A percentile compares a stretch with the other conserved stretches of the same genome.
Conservation (phyloP, 2,888 invertebrate species). For the Laothoe populi region DNA sequence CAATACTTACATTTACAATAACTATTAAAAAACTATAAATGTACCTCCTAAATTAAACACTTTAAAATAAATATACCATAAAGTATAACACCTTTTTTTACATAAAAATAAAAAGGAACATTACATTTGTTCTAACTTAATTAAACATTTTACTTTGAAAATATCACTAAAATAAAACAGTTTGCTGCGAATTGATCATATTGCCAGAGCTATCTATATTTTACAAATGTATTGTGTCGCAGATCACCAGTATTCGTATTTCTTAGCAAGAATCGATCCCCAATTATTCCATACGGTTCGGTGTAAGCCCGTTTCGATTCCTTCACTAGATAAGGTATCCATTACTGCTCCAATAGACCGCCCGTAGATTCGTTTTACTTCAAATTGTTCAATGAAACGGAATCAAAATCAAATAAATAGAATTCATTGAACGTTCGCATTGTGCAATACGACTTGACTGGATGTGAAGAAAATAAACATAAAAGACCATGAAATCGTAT, state of each 20-base stretch:
- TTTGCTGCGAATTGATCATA: neutral
- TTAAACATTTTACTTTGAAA: too few relatives aligned
- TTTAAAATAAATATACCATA: too few relatives aligned
- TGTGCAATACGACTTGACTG: neutral
- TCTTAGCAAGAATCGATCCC: slow-evolving; percentile 8
- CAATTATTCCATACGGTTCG: slow-evolving; percentile 33
- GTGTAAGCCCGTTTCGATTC: slow-evolving; percentile 36
- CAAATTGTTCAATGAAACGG: slow-evolving; percentile 45
- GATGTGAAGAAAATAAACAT: slow-evolving; percentile 5
- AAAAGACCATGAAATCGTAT: neutral
- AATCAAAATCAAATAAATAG: slow-evolving; percentile 43
- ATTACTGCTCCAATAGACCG: slow-evolving; percentile 39
- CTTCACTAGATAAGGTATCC: slow-evolving; percentile 41
- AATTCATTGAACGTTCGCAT: slow-evolving; percentile 30
- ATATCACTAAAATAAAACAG: too few relatives aligned
- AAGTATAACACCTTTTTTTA: too few relatives aligned
- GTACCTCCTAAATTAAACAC: too few relatives aligned
- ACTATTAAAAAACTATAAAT: too few relatives aligned
- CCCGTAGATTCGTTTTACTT: slow-evolving; percentile 32
- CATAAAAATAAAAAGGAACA: too few relatives aligned
- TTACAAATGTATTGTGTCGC: neutral
- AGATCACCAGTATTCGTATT: neutral
- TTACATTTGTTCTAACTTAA: too few relatives aligned
- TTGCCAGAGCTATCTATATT: neutral
- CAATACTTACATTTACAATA: too few relatives aligned